A percentile compares a stretch with the other conserved stretches of the same genome.
These are phyloP conservation scores for Clarias pachynema DNA, from an alignment of 2,797 vertebrate genomes.

Conservation along the genomic window DNA sequence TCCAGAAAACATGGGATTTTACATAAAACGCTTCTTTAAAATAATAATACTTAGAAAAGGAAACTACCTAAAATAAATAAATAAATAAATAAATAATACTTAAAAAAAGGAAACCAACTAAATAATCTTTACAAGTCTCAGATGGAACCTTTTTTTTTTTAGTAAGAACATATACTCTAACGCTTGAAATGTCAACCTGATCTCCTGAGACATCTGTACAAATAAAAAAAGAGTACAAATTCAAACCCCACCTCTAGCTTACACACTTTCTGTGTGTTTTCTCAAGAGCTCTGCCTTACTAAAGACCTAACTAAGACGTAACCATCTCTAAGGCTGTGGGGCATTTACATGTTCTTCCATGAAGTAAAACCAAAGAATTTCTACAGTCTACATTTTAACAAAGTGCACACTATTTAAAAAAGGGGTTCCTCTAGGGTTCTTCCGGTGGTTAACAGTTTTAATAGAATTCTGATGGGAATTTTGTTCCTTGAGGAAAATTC, in stretches of 20 bases:
- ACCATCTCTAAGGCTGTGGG: neutral
- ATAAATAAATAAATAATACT: too few species aligned
- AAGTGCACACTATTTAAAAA: neutral
- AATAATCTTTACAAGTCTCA: neutral
- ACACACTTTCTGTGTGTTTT: neutral
- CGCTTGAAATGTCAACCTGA: neutral
- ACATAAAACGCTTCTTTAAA: neutral
- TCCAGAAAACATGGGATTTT: too few species aligned
- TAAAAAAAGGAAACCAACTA: neutral
- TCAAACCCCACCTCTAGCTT: neutral
- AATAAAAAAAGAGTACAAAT: neutral
- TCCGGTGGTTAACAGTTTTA: neutral
- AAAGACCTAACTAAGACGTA: too few species aligned
- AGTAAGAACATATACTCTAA: neutral
- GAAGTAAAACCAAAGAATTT: neutral
- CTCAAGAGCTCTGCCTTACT: neutral
- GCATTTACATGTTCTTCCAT: neutral
- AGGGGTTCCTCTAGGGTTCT: neutral
- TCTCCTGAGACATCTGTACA: neutral
- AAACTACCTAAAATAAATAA: neutral
- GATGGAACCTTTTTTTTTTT: neutral
- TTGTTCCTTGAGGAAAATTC: neutral
- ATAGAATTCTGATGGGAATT: neutral
- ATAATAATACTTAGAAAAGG: neutral
- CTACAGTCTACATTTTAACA: neutral